Evolutionary conservation across 2,888 invertebrate genomes (phyloP), one percentile per base, ranked within the genome.

Genomic region (Melinopterus prodromus): DNA sequence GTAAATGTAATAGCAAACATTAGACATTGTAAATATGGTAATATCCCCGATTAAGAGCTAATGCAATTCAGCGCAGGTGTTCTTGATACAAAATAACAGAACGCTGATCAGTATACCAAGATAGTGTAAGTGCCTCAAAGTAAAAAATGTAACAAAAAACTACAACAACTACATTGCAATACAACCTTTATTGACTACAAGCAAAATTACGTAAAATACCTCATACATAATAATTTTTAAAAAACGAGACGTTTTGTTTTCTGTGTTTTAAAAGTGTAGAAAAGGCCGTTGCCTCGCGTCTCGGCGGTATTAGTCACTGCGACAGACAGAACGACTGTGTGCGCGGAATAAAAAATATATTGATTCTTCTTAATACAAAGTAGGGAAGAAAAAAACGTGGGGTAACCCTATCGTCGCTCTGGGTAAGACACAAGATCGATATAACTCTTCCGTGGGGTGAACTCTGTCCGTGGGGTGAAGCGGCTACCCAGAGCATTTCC

Each of bases 361-460:
- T 77, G 76, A 81, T 79, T 76, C 75, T 76, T 85, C 85, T 85
- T 84, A 84, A 84, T 84, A 84, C 81, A 85, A 84, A 84, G 82
- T 83, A 85, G 84, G 84, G 83, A 83, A 84, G 83, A 85, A 86
- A 86, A 85, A 86, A 86, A 84, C 85, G 84, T 84, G 84, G 88
- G 87, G 88, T 87, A 88, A 88, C 88, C 88, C 88, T 88, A 88
- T 87, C 88, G 84, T 82, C 86, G 86, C 76, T 86, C 87, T 88
- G 88, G 88, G 88, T 88, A 89, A 89, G 89, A 89, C 89, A 88
- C 86, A 88, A 88, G 90, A 90, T 89, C 90, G 89, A 90, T 90
- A 90, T 89, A 89, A 90, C 90, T 89, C 89, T 90, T 90, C 89
- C 89, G 89, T 88, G 89, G 89, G 89, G 89, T 89, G 89, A 88